phyloP scores from a whole-genome alignment of 2,888 invertebrate genomes.

The Polydrusus cervinus region DNA sequence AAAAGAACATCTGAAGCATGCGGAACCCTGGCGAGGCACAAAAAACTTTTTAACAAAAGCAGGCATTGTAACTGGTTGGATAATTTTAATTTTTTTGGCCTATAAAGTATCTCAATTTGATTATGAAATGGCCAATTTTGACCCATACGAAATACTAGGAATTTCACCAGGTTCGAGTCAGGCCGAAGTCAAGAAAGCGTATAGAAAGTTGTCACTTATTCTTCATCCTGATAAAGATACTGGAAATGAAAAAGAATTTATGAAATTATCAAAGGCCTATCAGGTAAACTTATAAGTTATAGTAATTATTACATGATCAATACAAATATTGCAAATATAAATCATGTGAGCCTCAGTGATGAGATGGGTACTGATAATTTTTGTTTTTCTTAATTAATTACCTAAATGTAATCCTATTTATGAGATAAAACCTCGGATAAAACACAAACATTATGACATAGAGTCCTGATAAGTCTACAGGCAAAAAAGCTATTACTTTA shows the following conservation, averaged over 20 bases:
- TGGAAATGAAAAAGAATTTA: slow-evolving; percentile 97
- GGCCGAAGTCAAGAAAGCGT: slow-evolving; percentile 95
- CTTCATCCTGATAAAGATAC: slow-evolving; percentile 98
- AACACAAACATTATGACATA: too few species aligned
- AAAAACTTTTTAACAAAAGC: slow-evolving; percentile 88
- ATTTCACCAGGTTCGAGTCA: slow-evolving; percentile 91
- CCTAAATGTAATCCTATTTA: too few species aligned
- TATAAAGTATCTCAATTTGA: slow-evolving; percentile 97
- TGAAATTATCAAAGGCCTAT: slow-evolving; percentile 95
- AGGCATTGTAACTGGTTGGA: slow-evolving; percentile 88
- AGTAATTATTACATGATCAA: too few species aligned
- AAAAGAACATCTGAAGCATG: slow-evolving; percentile 84
- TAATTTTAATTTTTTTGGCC: slow-evolving; percentile 84
- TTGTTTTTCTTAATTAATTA: too few species aligned
- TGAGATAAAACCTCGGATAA: too few species aligned
- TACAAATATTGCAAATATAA: too few species aligned
- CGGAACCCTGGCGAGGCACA: slow-evolving; percentile 91
- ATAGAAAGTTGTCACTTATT: slow-evolving; percentile 92
- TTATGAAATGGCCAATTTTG: slow-evolving; percentile 98
- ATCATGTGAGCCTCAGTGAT: too few species aligned
- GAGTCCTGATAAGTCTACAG: too few species aligned
- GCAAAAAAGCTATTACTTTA: too few species aligned
- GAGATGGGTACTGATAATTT: too few species aligned
- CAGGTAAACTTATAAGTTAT: slow-evolving; percentile 75
- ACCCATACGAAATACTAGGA: slow-evolving; percentile 96